Base-by-base conservation (phyloP, 2,888 invertebrate species). In the Loripinus fragilis region DNA sequence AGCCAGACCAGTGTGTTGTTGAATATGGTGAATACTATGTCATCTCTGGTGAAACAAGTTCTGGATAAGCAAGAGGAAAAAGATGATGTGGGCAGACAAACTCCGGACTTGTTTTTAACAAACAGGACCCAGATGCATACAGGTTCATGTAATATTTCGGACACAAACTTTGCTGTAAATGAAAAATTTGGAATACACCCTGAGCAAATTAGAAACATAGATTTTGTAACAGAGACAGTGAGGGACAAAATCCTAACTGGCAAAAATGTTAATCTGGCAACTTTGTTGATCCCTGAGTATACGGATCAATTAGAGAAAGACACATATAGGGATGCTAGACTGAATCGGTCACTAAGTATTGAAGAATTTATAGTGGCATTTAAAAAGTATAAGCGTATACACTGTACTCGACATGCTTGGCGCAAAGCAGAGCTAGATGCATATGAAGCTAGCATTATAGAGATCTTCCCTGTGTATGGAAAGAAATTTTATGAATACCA, bases 371-470 rank as follows among this genome's bases (percentile, higher is more conserved):
- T 55, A 10, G 28, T 28, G 5, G 55, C 55, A 8, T 55, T 55
- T 17, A 28, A 55, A 8, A 55, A 55, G 28, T 55, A 55, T 55
- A 55, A 55, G 17, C 55, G 28, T 28, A 55, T 55, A 25, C 55
- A 55, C 55, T 55, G 55, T 20, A 8, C 25, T 8, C 7, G 25
- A 3, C 28, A 55, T 20, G 15, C 55, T 25, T 55, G 55, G 55
- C 3, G 55, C 2, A 23, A 55, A 28, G 10, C 28, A 17, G 55
- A 55, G 28, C 17, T 55, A 28, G 55, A 55, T 5, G 10, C 23
- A 28, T 55, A 55, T 55, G 55, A 55, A 55, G 25, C 55, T 7
- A 55, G 28, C 28, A 23, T 55, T 10, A 17, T 55, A 25, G 55
- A 55, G 28, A 55, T 55, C 10, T 55, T 28, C 30, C 23, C 28